phyloP scores from a whole-genome alignment of 2,113 vertebrate species.

The Speoplatyrhinus poulsoni region DNA sequence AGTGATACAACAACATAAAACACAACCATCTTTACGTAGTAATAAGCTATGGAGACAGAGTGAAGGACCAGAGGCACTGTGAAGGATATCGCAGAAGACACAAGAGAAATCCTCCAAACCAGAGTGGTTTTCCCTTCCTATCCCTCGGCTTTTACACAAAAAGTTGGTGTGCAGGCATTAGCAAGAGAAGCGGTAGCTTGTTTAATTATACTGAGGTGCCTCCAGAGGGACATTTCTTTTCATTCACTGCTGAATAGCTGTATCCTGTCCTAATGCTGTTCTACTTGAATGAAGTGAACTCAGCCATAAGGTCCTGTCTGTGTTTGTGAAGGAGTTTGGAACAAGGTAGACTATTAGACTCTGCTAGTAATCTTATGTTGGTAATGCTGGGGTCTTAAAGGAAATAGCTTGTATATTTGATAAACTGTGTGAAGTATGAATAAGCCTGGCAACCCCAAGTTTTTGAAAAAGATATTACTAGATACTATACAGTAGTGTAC shows the following conservation, averaged over 20 bases:
- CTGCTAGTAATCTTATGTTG: too few species aligned
- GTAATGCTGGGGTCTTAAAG: too few species aligned
- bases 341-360: background rate
- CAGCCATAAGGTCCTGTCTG: constrained; percentile 30
- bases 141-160: constrained; percentile 4
- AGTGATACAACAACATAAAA: constrained; percentile 25
- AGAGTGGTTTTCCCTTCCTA: constrained; percentile 32
- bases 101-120: constrained; percentile 40
- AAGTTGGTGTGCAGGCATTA: background rate
- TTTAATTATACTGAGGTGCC: constrained; percentile 19
- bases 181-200: background rate
- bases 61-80: constrained; percentile 10
- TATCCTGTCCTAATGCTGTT: constrained; percentile 14
- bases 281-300: constrained; percentile 45
- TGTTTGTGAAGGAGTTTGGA: constrained; percentile 26
- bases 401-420: too few species aligned
- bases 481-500: too few species aligned
- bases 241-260: constrained; percentile 28
- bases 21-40: constrained; percentile 49
- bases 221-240: constrained; percentile 34
- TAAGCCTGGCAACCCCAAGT: too few species aligned
- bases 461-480: too few species aligned
- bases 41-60: constrained; percentile 1
- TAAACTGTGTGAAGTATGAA: too few species aligned
- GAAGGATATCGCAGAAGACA: constrained; percentile 23